Evolutionary conservation across 1,140 invertebrate species (phyloP).

Genomic region (Aphis gossypii): DNA sequence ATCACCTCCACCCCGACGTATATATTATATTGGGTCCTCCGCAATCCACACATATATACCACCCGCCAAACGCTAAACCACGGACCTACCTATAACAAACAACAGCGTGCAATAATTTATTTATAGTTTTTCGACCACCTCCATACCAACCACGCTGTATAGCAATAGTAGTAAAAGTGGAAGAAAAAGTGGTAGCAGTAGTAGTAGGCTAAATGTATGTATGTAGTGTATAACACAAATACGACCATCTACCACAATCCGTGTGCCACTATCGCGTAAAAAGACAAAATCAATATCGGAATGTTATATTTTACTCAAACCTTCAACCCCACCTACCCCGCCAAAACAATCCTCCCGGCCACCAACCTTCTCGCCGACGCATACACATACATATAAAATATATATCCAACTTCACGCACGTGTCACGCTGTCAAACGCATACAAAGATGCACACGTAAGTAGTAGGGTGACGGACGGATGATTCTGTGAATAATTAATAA

Average conservation of each 20-base stretch:
- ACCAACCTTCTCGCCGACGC: neutral
- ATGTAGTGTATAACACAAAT: neutral
- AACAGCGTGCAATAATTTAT: conserved; percentile 43
- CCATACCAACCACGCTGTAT: neutral
- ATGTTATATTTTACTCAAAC: conserved; percentile 23
- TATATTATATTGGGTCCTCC: neutral
- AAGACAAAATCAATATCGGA: conserved; percentile 53
- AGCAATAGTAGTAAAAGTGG: neutral
- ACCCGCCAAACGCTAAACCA: neutral
- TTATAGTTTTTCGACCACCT: conserved; percentile 21
- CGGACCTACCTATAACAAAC: conserved; percentile 9
- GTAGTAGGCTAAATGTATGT: neutral
- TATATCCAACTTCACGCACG: neutral
- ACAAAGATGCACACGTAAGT: neutral
- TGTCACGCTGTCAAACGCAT: neutral
- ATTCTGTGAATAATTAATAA: conserved; percentile 23
- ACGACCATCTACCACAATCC: neutral
- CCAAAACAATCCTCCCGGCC: too few relatives aligned
- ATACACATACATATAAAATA: neutral
- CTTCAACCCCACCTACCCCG: neutral
- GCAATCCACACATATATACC: neutral
- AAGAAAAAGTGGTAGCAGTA: neutral
- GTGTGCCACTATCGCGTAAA: neutral
- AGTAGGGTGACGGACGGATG: neutral
- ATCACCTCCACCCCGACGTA: neutral